These are phyloP conservation scores for Siphamia tubifer DNA, from an alignment of 2,113 vertebrate species.

Conservation along the genomic window DNA sequence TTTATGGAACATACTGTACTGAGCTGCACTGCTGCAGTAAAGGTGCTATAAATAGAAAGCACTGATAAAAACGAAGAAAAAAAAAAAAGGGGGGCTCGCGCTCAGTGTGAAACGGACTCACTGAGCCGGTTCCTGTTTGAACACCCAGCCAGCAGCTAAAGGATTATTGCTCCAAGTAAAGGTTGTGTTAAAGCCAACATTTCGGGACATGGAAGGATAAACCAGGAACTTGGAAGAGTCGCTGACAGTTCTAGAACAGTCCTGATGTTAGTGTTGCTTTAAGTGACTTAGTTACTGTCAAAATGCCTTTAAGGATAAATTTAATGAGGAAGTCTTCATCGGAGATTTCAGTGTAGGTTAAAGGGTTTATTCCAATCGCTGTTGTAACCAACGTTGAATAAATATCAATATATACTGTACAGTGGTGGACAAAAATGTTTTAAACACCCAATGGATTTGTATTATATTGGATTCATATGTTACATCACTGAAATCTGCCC, in stretches of 20 bases:
- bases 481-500: too few relatives aligned
- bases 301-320: neutral
- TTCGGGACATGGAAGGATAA: neutral
- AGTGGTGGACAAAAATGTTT: too few relatives aligned
- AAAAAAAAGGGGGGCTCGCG: conserved; percentile 4
- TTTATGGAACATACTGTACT: conserved; percentile 71
- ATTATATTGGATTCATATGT: too few relatives aligned
- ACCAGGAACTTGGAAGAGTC: neutral
- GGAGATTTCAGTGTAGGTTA: neutral
- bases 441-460: too few relatives aligned
- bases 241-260: neutral
- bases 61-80: conserved; percentile 61
- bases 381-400: neutral
- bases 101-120: conserved; percentile 38
- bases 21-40: conserved; percentile 51
- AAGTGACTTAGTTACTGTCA: neutral
- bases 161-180: conserved; percentile 21
- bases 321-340: neutral
- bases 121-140: conserved; percentile 40
- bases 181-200: conserved; percentile 14
- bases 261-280: neutral
- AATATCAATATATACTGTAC: neutral
- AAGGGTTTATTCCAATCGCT: neutral
- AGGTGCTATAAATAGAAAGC: conserved; percentile 73
- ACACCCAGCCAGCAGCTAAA: conserved; percentile 8